Percentiles rank a stretch among this genome's conserved stretches.
phyloP scores from a whole-genome alignment of 2,797 vertebrate genomes.

The Steatocranus sp. region DNA sequence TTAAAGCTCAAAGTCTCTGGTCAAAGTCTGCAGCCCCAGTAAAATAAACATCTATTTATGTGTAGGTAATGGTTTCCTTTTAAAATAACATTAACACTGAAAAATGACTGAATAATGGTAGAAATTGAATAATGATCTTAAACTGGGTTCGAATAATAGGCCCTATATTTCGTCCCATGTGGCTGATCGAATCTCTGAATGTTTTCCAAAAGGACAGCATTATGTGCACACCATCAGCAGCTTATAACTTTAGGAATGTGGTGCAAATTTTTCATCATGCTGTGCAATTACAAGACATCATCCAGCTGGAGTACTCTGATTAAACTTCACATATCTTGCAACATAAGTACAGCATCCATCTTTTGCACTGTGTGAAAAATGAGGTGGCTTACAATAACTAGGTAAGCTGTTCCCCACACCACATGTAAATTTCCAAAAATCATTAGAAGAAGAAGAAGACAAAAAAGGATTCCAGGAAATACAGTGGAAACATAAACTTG shows the following conservation, averaged over 20 bases:
- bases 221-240: not conserved
- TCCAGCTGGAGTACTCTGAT: slow-evolving; percentile 12
- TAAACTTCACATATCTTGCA: not conserved
- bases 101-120: not conserved
- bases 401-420: not conserved
- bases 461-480: not conserved
- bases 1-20: not conserved
- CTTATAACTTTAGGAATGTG: slow-evolving; percentile 31
- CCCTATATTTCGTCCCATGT: not conserved
- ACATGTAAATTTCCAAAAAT: not conserved
- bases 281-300: slow-evolving; percentile 16
- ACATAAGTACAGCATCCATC: not conserved
- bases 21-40: not conserved
- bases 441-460: not conserved
- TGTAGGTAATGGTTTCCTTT: not conserved
- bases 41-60: not conserved
- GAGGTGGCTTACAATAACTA: not conserved
- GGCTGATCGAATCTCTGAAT: not conserved
- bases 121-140: not conserved
- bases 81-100: not conserved
- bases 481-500: not conserved
- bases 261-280: not conserved
- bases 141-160: not conserved
- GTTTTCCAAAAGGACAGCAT: not conserved
- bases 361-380: not conserved